Conservation (phyloP, 1,140 invertebrate species). For the Diorhabda carinulata region DNA sequence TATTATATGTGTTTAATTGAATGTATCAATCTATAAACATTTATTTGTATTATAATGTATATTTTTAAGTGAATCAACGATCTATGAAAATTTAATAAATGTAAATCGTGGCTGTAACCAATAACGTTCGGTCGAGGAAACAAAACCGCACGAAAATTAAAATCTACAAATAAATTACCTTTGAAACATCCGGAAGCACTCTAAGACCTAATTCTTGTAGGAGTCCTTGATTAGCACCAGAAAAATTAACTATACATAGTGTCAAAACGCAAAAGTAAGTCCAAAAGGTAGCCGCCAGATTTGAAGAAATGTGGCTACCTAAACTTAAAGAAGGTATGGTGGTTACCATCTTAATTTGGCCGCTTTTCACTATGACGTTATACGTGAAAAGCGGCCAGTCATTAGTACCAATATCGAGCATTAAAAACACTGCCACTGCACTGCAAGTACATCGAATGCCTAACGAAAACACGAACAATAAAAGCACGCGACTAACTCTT, state of each 20-base stretch:
- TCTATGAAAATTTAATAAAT: too few species aligned
- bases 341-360: too few species aligned
- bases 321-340: not conserved
- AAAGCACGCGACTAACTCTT: not conserved
- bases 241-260: not conserved
- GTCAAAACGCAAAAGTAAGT: not conserved
- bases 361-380: too few species aligned
- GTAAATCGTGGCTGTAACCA: too few species aligned
- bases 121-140: too few species aligned
- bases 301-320: constrained; percentile 6
- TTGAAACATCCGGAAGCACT: constrained; percentile 33
- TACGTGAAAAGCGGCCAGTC: too few species aligned
- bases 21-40: too few species aligned
- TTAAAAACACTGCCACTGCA: constrained; percentile 1
- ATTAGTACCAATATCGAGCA: not conserved
- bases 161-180: constrained; percentile 26
- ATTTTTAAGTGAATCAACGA: too few species aligned
- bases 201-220: constrained; percentile 35
- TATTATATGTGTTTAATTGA: too few species aligned
- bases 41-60: too few species aligned
- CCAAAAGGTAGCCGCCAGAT: constrained; percentile 4
- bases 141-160: too few species aligned
- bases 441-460: not conserved
- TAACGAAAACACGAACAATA: constrained; percentile 5
- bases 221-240: constrained; percentile 23